phyloP scores from a whole-genome alignment of 1,140 invertebrate genomes.

The Metopolophium dirhodum region DNA sequence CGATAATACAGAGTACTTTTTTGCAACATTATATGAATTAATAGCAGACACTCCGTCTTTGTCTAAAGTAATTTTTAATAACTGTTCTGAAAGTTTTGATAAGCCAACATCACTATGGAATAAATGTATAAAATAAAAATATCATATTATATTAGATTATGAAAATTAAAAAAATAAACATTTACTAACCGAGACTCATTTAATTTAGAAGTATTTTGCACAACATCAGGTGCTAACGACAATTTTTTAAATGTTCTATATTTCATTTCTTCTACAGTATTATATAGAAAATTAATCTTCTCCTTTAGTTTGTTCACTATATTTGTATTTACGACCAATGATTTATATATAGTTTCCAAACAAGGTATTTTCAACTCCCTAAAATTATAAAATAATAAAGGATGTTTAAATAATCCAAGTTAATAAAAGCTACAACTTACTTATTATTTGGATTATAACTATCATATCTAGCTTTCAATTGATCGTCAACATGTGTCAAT shows the following conservation, averaged over 20 bases:
- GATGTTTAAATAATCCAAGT: background rate
- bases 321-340: slow-evolving; percentile 47
- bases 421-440: background rate
- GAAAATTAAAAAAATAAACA: background rate
- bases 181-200: slow-evolving; percentile 31
- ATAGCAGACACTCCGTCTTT: slow-evolving; percentile 49
- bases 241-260: slow-evolving; percentile 44
- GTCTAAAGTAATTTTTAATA: slow-evolving; percentile 50
- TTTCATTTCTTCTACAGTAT: slow-evolving; percentile 42
- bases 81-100: slow-evolving; percentile 54
- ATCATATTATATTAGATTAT: background rate
- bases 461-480: slow-evolving; percentile 48
- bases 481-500: slow-evolving; percentile 49
- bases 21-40: slow-evolving; percentile 53
- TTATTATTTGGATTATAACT: slow-evolving; percentile 36
- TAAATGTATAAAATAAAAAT: slow-evolving; percentile 17
- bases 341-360: slow-evolving; percentile 52
- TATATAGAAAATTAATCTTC: slow-evolving; percentile 26
- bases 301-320: slow-evolving; percentile 50
- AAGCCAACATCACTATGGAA: slow-evolving; percentile 43
- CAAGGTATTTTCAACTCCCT: slow-evolving; percentile 52
- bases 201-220: slow-evolving; percentile 39
- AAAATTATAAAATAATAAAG: background rate
- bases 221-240: slow-evolving; percentile 30
- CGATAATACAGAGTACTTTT: slow-evolving; percentile 50